These are phyloP conservation scores for Clunio marinus DNA, from an alignment of 2,888 invertebrate genomes.

Conservation along the genomic window DNA sequence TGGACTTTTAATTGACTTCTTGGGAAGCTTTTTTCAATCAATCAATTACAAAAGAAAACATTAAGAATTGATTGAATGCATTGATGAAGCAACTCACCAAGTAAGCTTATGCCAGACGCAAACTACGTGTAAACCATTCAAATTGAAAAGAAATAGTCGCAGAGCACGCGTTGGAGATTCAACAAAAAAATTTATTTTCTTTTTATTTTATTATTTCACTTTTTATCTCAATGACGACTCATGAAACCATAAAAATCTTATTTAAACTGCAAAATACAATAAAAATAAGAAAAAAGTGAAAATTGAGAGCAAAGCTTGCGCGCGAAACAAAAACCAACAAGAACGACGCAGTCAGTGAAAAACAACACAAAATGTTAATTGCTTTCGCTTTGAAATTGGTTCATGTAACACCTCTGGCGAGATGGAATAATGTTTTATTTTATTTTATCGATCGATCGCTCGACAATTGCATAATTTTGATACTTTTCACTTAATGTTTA, in stretches of 20 bases:
- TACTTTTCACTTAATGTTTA: not conserved
- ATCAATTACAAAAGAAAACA: conserved; percentile 4
- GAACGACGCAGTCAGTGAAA: not conserved
- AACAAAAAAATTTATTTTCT: too few relatives aligned
- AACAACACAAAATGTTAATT: not conserved
- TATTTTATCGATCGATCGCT: not conserved
- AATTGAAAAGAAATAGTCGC: too few relatives aligned
- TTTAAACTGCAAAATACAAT: too few relatives aligned
- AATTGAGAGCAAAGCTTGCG: not conserved
- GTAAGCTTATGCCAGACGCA: too few relatives aligned
- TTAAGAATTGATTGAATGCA: not conserved
- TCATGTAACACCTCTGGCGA: conserved; percentile 1
- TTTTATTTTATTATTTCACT: too few relatives aligned
- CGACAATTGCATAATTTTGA: conserved; percentile 29
- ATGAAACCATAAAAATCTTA: too few relatives aligned
- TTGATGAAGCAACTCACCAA: too few relatives aligned
- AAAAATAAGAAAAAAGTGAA: too few relatives aligned
- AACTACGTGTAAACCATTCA: too few relatives aligned
- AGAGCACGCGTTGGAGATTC: too few relatives aligned
- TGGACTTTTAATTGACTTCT: conserved; percentile 24
- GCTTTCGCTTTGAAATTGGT: not conserved
- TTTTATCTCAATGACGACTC: too few relatives aligned
- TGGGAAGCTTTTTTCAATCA: not conserved
- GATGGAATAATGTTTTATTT: conserved; percentile 17
- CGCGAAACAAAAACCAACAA: too few relatives aligned